Base-by-base conservation (phyloP, 1,140 invertebrate species). In the Hestina assimilis region DNA sequence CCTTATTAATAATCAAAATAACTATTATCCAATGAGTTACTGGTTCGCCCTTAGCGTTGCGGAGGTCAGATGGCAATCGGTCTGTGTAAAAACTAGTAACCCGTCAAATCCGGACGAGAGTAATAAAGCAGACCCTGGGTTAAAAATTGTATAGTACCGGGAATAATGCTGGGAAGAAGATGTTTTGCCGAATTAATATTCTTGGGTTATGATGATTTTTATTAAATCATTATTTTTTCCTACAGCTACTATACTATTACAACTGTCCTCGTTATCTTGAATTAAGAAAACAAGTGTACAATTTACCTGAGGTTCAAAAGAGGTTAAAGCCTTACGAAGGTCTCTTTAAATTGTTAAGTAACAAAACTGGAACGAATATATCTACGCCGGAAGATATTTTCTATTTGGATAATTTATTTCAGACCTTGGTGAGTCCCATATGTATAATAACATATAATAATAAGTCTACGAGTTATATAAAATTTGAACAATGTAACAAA, bases 351-450 rank as follows among this genome's bases (percentile, higher is more conserved):
- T 74, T 82, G 4, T 59, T 91, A 15, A 82, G 74, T 2, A 21
- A 62, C 17, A 71, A 83, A 43, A 89, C 88, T 4, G 83, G 79
- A 14, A 83, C 71, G 7, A 82, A 84, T 11, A 80, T 91, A 8
- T 72, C 79, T 0, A 88, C 72, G n/a, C 58, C 87, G 0, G 78
- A 85, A 23, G 87, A 90, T 15, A 75, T 90, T 15, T 90, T 89
- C 51, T 85, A 73, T 43, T 59, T 91, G 4, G 90, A 91, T 58
- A 90, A 91, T 33, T 71, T 89, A 40, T 86, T 91, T 21, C 83
- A 87, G 69, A 79, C 90, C 5, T 78, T 90, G 71, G 89, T 89
- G 69, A 62, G 63, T 75, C 9, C 9, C 24, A 26, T 26, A n/a
- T n/a, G n/a, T n/a, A n/a, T 8, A 19, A 31, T 14, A 31, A 28